A percentile compares a stretch with the other conserved stretches of the same genome.
These are phyloP conservation scores for Leucoraja ocellata DNA, from an alignment of 2,797 vertebrate species.

Conservation along the genomic window DNA sequence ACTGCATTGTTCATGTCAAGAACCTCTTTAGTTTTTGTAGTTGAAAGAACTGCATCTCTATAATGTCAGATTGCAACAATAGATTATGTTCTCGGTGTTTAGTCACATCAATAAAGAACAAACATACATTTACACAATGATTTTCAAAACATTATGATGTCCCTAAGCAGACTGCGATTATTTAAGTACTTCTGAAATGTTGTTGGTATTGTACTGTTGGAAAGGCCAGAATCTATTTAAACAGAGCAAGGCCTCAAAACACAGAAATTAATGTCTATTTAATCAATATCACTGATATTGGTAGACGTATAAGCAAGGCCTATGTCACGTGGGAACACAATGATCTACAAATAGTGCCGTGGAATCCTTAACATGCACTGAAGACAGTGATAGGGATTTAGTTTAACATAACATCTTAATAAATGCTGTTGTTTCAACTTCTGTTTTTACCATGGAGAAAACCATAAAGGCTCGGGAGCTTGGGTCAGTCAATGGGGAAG, in stretches of 20 bases:
- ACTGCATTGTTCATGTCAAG: slow-evolving; percentile 47
- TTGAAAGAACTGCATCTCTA: slow-evolving; percentile 45
- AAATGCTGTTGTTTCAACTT: no score
- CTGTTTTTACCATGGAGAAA: no score
- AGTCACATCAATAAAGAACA: neutral
- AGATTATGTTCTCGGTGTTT: neutral
- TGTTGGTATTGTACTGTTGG: neutral
- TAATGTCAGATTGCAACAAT: neutral
- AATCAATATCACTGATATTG: neutral
- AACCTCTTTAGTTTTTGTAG: slow-evolving; percentile 37
- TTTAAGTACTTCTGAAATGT: neutral
- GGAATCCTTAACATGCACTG: no score
- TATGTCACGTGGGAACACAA: neutral
- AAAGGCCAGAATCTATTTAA: neutral
- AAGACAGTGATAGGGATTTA: neutral
- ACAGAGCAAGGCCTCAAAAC: neutral
- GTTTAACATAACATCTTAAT: neutral
- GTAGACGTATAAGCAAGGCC: neutral
- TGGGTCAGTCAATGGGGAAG: no score
- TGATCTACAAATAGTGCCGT: neutral
- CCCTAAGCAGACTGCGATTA: neutral
- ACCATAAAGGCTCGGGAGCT: no score
- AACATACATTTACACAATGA: neutral
- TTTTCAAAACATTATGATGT: neutral
- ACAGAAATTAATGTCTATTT: neutral